Percentiles rank a stretch among this genome's conserved stretches.
Conservation (phyloP, 2,888 invertebrate species). For the Leptinotarsa tumamoca region DNA sequence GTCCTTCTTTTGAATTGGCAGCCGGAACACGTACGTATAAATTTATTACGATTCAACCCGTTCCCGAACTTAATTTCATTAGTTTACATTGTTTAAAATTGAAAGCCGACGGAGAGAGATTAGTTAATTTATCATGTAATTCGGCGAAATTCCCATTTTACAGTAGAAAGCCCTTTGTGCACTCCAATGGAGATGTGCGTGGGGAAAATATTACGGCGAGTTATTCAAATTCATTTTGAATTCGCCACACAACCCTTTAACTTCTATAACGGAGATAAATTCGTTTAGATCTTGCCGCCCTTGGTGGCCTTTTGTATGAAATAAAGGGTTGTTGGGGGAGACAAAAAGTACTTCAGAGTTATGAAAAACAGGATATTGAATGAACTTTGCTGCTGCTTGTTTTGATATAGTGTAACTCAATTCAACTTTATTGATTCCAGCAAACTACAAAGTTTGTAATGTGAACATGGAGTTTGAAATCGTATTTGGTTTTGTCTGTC, state of each 20-base stretch:
- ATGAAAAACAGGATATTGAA: too few species aligned
- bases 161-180: conserved; percentile 59
- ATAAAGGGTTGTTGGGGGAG: conserved; percentile 39
- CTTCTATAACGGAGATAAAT: conserved; percentile 48
- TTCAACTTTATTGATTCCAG: too few species aligned
- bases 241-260: conserved; percentile 53
- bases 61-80: conserved; percentile 67
- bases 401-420: too few species aligned
- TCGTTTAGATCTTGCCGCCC: conserved; percentile 42
- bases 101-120: conserved; percentile 63
- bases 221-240: conserved; percentile 59
- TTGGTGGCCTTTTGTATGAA: conserved; percentile 40
- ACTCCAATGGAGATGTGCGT: conserved; percentile 59
- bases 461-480: too few species aligned
- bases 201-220: conserved; percentile 58
- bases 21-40: conserved; percentile 62
- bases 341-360: not conserved
- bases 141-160: conserved; percentile 61
- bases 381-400: too few species aligned
- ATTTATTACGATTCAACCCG: conserved; percentile 67
- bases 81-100: conserved; percentile 67
- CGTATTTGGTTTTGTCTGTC: too few species aligned
- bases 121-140: conserved; percentile 67
- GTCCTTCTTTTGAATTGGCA: conserved; percentile 59
- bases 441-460: too few species aligned